Conservation (phyloP, 2,113 vertebrate genomes). For the Bubo blakistoni region DNA sequence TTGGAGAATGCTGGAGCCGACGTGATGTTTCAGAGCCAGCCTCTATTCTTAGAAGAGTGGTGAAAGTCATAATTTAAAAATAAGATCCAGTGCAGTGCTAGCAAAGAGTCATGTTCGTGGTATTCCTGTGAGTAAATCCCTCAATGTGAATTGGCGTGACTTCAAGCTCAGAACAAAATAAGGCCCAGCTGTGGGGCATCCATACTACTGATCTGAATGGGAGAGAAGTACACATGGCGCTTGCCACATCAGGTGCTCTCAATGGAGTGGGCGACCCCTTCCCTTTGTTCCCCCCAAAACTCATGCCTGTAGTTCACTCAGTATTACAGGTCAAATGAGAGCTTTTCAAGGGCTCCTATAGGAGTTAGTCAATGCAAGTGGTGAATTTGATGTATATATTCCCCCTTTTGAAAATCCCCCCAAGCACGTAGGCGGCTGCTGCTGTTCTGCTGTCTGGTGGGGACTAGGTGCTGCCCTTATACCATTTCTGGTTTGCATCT, state of each 20-base stretch:
- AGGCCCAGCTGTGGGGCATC: neutral
- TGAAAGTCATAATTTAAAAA: conserved; percentile 22
- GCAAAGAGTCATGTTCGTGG: neutral
- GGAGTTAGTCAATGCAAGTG: neutral
- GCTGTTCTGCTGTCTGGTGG: neutral
- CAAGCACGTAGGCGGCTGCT: neutral
- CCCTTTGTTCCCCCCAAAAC: neutral
- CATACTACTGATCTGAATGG: fast-evolving
- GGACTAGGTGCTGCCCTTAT: neutral
- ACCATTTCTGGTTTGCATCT: neutral
- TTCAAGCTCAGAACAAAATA: neutral
- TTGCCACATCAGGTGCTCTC: neutral
- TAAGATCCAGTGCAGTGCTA: neutral
- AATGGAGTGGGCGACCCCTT: fast-evolving
- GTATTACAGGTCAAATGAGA: neutral
- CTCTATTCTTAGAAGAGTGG: conserved; percentile 6
- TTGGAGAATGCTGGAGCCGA: neutral
- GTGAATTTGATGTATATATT: neutral
- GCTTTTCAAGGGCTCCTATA: neutral
- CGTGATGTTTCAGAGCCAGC: neutral
- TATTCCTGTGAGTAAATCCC: conserved; percentile 12
- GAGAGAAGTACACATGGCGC: neutral
- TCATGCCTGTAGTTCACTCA: neutral
- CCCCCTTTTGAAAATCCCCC: neutral
- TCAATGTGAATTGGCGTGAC: neutral